Evolutionary conservation across 2,797 vertebrate species (phyloP).

Genomic region (Onychomys torridus): DNA sequence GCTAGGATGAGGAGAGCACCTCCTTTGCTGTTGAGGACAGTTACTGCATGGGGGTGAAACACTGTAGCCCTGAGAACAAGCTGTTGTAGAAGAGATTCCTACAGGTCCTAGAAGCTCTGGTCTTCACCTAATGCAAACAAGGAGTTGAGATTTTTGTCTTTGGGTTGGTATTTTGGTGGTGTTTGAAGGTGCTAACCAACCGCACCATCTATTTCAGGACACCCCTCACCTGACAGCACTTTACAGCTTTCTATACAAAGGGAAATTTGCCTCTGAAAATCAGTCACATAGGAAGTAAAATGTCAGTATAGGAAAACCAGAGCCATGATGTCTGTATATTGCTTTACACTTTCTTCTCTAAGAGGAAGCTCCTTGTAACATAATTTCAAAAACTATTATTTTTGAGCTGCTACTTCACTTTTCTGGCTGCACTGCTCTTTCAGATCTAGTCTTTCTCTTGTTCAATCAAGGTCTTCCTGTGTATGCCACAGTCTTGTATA

Average conservation of each 20-base stretch:
- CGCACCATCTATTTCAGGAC: neutral
- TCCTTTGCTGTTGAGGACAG: neutral
- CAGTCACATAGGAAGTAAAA: neutral
- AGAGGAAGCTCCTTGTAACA: neutral
- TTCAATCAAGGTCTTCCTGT: neutral
- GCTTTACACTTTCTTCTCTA: neutral
- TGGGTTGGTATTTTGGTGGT: neutral
- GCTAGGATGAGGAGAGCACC: neutral
- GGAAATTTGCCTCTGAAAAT: conserved; percentile 27
- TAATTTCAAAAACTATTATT: neutral
- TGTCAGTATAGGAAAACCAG: neutral
- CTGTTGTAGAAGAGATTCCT: neutral
- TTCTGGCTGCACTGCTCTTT: neutral
- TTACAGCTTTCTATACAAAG: conserved; percentile 5
- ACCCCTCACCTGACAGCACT: neutral
- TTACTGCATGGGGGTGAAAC: neutral
- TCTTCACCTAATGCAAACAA: neutral
- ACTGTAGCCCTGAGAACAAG: neutral
- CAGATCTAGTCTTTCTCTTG: neutral
- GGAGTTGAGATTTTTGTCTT: neutral
- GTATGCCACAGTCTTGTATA: neutral
- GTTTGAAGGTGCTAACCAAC: neutral
- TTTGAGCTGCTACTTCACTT: neutral
- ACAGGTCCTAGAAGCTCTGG: neutral
- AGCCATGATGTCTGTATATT: neutral